Base-by-base conservation (phyloP, 1,140 invertebrate species). In the Orius laevigatus region DNA sequence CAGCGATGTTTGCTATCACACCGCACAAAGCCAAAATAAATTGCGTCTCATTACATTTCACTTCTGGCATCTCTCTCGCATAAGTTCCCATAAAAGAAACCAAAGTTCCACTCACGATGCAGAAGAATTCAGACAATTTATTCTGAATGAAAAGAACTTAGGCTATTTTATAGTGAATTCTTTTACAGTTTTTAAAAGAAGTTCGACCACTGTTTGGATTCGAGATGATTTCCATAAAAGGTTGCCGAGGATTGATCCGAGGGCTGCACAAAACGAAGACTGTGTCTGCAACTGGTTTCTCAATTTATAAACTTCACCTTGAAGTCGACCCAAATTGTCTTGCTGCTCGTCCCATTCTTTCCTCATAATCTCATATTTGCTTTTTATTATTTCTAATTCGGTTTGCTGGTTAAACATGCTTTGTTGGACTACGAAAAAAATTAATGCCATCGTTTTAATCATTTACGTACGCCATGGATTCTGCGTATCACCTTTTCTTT, bases 21-120 rank as follows among this genome's bases (percentile, higher is more conserved):
- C 66, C 66, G 32, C 63, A 52, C 19, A 69, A 43, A 6, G 63
- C 60, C 51, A 61, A 60, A 25, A 66, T 56, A 40, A 68, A 68
- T 51, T 67, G 59, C 45, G 56, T 63, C 25, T 65, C 64, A 12
- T 62, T 56, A 3, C 61, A 60, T 32, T 56, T 58, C 9, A 58
- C 58, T 5, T 58, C 49, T 0, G 64, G 64, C 5, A 63, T 55
- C 16, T 48, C 54, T 5, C 49, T 46, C 36, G 55, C 59, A 41
- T 66, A 64, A 45, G 59, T 60, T 12, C 60, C 60, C 47, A 67
- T 53, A 20, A 67, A 69, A 20, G 62, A 65, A 2, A 52, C 49
- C 15, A 69, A 60, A 19, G 60, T 64, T 32, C 62, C 63, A 25
- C 59, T 59, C 3, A 61, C 58, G 20, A 67, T 63, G 16, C 50